These are phyloP conservation scores for Silurus lanzhouensis DNA, from an alignment of 2,797 vertebrate genomes.

Conservation along the genomic window DNA sequence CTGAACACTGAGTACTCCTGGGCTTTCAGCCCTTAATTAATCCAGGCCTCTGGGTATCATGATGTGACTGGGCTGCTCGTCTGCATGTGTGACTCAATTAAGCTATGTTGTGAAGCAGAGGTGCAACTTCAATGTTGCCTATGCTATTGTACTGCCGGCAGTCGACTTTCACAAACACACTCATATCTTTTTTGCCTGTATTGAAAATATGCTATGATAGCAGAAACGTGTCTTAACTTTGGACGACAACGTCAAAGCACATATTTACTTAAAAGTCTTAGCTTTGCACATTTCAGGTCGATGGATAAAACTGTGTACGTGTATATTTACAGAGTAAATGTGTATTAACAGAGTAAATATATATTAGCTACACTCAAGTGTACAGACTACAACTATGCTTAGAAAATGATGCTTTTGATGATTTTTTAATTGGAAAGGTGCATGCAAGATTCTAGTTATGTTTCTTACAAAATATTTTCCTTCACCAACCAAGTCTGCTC, in stretches of 20 bases:
- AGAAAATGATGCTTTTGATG: not conserved
- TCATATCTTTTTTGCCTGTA: slow-evolving; percentile 8
- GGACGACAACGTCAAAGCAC: not conserved
- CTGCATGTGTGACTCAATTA: slow-evolving; percentile 79
- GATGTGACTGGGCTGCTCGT: slow-evolving; percentile 70
- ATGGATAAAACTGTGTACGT: not conserved
- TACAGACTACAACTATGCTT: not conserved
- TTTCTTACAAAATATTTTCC: not conserved
- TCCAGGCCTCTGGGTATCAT: slow-evolving; percentile 80
- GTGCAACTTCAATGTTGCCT: slow-evolving; percentile 70
- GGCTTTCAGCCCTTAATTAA: slow-evolving; percentile 83
- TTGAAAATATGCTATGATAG: not conserved
- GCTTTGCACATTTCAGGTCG: not conserved
- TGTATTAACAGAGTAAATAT: not conserved
- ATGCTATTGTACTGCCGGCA: slow-evolving; percentile 50
- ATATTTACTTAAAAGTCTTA: not conserved
- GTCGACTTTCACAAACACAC: slow-evolving; percentile 55
- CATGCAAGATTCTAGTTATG: not conserved
- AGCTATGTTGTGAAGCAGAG: slow-evolving; percentile 74
- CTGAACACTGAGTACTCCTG: slow-evolving; percentile 75
- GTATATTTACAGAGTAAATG: not conserved
- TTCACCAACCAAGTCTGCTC: not conserved
- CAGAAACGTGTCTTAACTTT: not conserved
- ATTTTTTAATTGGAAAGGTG: not conserved
- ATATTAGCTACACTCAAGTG: not conserved